Conservation (phyloP, 2,888 invertebrate species). For the Eilema depressum region DNA sequence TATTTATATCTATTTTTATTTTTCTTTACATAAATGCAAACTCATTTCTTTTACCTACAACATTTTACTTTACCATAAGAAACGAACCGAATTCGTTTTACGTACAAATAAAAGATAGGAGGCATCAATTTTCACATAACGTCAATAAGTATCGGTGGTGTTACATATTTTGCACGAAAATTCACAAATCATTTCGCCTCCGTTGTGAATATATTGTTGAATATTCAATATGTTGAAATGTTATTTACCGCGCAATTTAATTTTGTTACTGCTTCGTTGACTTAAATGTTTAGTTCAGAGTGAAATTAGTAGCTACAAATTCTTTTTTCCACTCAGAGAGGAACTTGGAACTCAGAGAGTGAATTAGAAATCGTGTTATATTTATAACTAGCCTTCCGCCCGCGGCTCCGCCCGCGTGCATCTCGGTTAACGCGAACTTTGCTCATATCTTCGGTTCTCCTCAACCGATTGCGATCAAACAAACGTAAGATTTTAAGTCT, state of each 20-base stretch:
- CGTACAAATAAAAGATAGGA: conserved; percentile 23
- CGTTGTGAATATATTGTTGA: conserved; percentile 31
- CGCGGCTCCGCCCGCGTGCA: no score
- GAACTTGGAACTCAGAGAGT: background rate
- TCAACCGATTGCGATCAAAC: no score
- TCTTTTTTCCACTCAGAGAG: background rate
- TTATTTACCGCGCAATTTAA: conserved; percentile 25
- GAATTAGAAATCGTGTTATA: background rate
- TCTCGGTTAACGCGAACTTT: no score
- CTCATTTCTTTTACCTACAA: background rate
- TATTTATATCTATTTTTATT: background rate
- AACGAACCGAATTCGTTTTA: conserved; percentile 15
- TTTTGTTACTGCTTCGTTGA: conserved; percentile 22
- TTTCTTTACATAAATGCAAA: background rate
- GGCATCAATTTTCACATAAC: conserved; percentile 22
- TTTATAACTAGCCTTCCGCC: no score
- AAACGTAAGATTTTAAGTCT: no score
- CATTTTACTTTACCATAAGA: background rate
- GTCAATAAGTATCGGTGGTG: conserved; percentile 22
- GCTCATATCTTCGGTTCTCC: no score
- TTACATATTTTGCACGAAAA: conserved; percentile 36
- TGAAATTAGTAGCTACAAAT: background rate
- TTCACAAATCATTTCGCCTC: conserved; percentile 38
- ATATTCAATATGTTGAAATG: conserved; percentile 26
- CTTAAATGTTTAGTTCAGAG: background rate